Percentiles rank a stretch among this genome's conserved stretches.
These are phyloP conservation scores for Ancistrus triradiatus DNA, from an alignment of 2,113 vertebrate species.

Conservation along the genomic window DNA sequence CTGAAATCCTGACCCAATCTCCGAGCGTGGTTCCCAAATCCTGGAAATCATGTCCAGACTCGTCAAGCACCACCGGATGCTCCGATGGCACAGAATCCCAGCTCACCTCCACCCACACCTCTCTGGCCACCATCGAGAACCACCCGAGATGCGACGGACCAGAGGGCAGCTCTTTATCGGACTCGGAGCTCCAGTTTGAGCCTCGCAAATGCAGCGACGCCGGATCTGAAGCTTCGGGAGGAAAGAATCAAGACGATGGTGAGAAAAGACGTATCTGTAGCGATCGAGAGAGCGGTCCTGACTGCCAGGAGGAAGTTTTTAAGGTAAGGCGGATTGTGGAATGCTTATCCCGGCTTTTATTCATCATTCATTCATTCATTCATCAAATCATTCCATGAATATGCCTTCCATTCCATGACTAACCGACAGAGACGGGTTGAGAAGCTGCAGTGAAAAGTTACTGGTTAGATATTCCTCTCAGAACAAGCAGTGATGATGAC, in stretches of 20 bases:
- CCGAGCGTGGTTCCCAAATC: constrained; percentile 59
- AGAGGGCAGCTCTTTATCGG: constrained; percentile 24
- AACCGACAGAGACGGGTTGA: background rate
- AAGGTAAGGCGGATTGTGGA: constrained; percentile 56
- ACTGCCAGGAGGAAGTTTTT: constrained; percentile 66
- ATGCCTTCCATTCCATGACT: background rate
- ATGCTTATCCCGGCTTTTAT: background rate
- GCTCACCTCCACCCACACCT: constrained; percentile 39
- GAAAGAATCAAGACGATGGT: constrained; percentile 56
- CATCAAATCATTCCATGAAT: background rate
- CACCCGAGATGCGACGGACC: constrained; percentile 45
- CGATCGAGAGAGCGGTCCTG: constrained; percentile 51
- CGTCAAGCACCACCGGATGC: constrained; percentile 52
- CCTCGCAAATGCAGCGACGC: constrained; percentile 56
- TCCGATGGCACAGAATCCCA: constrained; percentile 47
- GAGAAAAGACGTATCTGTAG: constrained; percentile 56
- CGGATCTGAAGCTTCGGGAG: constrained; percentile 58
- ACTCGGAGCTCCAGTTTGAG: constrained; percentile 39
- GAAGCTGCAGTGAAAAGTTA: background rate
- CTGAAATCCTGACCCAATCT: constrained; percentile 44
- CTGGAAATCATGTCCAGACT: constrained; percentile 55
- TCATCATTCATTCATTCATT: background rate
- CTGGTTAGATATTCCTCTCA: background rate
- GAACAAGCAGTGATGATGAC: too few relatives aligned
- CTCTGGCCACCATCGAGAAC: constrained; percentile 54